Evolutionary conservation across 2,113 vertebrate genomes (phyloP).

Genomic region (Setophaga kirtlandii): DNA sequence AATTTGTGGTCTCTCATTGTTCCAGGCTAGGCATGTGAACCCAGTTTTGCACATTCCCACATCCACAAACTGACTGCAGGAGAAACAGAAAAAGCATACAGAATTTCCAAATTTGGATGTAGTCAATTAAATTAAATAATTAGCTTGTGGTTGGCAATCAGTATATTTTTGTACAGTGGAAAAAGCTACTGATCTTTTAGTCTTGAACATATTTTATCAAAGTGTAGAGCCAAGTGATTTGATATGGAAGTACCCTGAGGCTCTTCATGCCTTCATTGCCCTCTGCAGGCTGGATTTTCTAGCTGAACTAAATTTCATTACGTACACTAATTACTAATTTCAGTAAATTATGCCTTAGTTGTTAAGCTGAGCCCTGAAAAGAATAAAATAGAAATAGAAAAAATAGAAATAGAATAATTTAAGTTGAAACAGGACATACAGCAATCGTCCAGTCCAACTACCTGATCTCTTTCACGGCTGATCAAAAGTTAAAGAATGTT

Average conservation of each 20-base stretch:
- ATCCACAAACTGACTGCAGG: neutral
- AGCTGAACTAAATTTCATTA: neutral
- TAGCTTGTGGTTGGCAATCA: neutral
- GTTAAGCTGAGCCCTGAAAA: neutral
- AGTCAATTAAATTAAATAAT: neutral
- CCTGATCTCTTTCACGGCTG: neutral
- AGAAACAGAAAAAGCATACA: neutral
- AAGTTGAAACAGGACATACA: neutral
- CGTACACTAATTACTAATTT: neutral
- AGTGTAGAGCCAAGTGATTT: fast-evolving
- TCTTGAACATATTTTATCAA: neutral
- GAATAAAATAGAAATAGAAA: neutral
- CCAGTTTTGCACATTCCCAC: neutral
- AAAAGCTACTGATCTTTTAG: neutral
- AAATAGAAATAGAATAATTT: neutral
- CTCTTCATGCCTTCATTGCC: neutral
- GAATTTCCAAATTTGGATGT: neutral
- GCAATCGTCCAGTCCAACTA: neutral
- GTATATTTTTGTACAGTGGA: neutral
- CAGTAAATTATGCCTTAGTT: neutral
- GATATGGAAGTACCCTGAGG: neutral
- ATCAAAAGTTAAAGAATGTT: neutral
- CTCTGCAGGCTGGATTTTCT: neutral
- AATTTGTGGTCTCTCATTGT: neutral
- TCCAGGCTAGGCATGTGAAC: neutral